phyloP scores from a whole-genome alignment of 2,113 vertebrate species.

The Mormyrus iriodes region DNA sequence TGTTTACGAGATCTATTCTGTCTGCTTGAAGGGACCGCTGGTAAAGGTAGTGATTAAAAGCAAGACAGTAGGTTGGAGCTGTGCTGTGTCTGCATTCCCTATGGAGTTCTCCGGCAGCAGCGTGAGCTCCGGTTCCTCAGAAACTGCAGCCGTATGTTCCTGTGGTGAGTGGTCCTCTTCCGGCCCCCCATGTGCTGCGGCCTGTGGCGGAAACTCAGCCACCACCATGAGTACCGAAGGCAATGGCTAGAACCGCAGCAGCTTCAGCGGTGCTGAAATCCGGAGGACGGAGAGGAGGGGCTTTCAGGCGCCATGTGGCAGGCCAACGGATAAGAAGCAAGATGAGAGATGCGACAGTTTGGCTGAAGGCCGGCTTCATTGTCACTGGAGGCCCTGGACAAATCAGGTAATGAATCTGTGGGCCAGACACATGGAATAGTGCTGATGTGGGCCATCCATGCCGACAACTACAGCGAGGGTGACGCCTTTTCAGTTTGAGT shows the following conservation, averaged over 20 bases:
- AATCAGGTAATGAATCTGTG: not conserved
- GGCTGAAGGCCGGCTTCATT: not conserved
- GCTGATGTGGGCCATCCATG: not conserved
- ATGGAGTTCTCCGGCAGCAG: not conserved
- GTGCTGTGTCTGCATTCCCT: not conserved
- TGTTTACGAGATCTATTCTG: not conserved
- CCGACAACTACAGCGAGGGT: not conserved
- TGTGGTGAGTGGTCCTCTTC: not conserved
- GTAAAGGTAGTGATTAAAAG: not conserved
- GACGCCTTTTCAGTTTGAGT: not conserved
- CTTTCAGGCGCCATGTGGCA: not conserved
- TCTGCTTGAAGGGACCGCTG: not conserved
- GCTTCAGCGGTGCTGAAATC: not conserved
- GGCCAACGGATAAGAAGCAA: not conserved
- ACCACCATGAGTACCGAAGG: not conserved
- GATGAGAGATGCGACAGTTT: not conserved
- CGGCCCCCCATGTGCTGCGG: not conserved
- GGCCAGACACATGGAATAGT: not conserved
- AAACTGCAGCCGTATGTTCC: not conserved
- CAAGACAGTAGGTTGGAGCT: not conserved
- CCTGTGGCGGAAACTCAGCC: not conserved
- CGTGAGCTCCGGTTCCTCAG: not conserved
- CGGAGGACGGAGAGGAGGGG: not conserved
- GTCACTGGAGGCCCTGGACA: not conserved
- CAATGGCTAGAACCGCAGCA: not conserved